These are phyloP conservation scores for Platycnemis pennipes DNA, from an alignment of 2,888 invertebrate species.

Conservation along the genomic window DNA sequence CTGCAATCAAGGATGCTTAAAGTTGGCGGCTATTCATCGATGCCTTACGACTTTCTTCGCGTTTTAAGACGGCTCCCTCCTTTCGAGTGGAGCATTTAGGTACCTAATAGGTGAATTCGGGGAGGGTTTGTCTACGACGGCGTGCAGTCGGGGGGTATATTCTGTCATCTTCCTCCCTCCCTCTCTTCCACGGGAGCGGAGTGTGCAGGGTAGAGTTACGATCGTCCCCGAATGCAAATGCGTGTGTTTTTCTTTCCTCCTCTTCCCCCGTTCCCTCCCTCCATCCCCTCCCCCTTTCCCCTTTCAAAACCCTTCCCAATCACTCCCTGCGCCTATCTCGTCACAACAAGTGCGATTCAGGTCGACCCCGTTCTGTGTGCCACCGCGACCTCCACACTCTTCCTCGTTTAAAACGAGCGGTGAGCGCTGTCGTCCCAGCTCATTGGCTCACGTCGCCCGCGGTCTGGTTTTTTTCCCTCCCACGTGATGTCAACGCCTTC, in stretches of 20 bases:
- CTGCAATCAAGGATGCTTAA: too few species aligned
- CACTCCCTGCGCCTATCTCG: not conserved
- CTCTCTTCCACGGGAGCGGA: too few species aligned
- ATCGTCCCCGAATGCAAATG: not conserved
- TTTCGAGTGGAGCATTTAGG: too few species aligned
- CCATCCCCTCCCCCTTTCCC: not conserved
- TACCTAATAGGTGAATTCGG: too few species aligned
- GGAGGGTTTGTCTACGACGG: too few species aligned
- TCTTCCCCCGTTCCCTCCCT: not conserved
- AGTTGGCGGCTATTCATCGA: too few species aligned
- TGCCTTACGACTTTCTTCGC: too few species aligned
- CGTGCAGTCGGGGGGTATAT: too few species aligned
- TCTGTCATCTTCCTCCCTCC: too few species aligned
- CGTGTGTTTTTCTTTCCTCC: not conserved
- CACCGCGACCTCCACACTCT: not conserved
- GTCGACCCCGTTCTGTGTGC: not conserved
- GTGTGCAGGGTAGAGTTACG: not conserved
- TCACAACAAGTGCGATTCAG: not conserved
- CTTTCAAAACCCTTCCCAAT: not conserved
- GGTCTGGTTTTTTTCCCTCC: too few species aligned
- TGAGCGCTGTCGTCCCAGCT: not conserved
- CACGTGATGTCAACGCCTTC: too few species aligned
- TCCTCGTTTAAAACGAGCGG: constrained; percentile 8
- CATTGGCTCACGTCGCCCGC: not conserved
- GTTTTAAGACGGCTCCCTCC: too few species aligned